Base-by-base conservation (phyloP, 64 coral and sea anemone species). In the Porites australiensis region DNA sequence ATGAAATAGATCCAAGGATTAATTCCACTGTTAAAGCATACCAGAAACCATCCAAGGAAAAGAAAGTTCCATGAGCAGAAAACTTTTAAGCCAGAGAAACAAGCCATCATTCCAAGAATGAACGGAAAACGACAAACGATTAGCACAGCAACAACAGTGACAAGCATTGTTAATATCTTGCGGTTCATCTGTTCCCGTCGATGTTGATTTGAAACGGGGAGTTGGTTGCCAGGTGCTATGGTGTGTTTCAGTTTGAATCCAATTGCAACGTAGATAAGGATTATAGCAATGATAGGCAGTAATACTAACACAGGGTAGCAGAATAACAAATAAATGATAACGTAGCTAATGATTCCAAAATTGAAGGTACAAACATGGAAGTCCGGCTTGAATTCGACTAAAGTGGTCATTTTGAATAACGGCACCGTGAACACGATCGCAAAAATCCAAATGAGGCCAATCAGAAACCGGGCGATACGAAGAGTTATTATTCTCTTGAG, bases 1-100 rank as follows among this genome's bases (percentile, higher is more conserved):
- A 89, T 89, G 8, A 77, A 77, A 63, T 92, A 92, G 14, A 92
- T 85, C 70, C 50, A 77, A 2, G 90, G 90, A 64, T 92, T 92
- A 23, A 82, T 59, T 0, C 27, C 70, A 20, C 67, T 78, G 54
- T 76, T 92, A 4, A 72, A 3, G 16, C 23, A 74, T 15, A 69
- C 85, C 37, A 92, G 70, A 13, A 92, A 58, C 61, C 45, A 83
- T 8, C 65, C 19, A 0, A 64, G 45, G 14, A 83, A 51, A 7
- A 92, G 3, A 50, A 61, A 75, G 19, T 84, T 64, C 3, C 0
- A n/a, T 18, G 52, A 12, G 67, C 81, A 73, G 52, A 75, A 2
- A 10, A 27, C 0, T 16, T 10, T 16, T 13, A 11, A 50, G 23
- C 54, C 48, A 8, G 18, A 19, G 44, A 85, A 58, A 58, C 90